Evolutionary conservation across 2,888 invertebrate genomes (phyloP).

Genomic region (Oegoconia quadripuncta): DNA sequence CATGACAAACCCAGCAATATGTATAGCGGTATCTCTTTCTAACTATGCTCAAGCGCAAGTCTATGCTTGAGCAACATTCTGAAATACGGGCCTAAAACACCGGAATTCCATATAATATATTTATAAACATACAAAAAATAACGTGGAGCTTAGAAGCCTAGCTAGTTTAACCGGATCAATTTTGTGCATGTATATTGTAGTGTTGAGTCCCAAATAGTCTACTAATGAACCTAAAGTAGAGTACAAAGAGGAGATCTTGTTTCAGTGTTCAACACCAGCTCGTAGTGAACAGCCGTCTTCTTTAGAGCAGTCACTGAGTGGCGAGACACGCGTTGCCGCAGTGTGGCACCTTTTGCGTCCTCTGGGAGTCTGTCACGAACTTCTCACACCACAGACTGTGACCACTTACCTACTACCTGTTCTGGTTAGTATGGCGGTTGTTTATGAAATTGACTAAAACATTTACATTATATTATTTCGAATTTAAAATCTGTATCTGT

Average conservation of each 20-base stretch:
- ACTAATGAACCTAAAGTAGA: background rate
- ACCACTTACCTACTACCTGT: slow-evolving; percentile 95
- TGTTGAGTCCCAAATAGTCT: too few relatives aligned
- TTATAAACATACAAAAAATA: too few relatives aligned
- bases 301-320: slow-evolving; percentile 56
- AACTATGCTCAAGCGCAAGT: too few relatives aligned
- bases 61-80: too few relatives aligned
- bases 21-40: too few relatives aligned
- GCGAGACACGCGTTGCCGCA: slow-evolving; percentile 63
- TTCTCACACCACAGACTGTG: slow-evolving; percentile 93
- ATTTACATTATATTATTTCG: too few relatives aligned
- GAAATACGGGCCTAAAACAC: too few relatives aligned
- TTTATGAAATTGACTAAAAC: too few relatives aligned
- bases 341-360: slow-evolving; percentile 87
- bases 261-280: slow-evolving; percentile 40
- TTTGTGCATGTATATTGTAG: background rate
- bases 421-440: slow-evolving; percentile 84
- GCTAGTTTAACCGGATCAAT: background rate
- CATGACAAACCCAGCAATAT: too few relatives aligned
- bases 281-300: slow-evolving; percentile 64
- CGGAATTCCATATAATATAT: too few relatives aligned
- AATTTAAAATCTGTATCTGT: too few relatives aligned
- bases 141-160: too few relatives aligned
- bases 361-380: slow-evolving; percentile 94
- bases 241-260: background rate